Conservation (phyloP, 2,888 invertebrate genomes). For the Troides aeacus region DNA sequence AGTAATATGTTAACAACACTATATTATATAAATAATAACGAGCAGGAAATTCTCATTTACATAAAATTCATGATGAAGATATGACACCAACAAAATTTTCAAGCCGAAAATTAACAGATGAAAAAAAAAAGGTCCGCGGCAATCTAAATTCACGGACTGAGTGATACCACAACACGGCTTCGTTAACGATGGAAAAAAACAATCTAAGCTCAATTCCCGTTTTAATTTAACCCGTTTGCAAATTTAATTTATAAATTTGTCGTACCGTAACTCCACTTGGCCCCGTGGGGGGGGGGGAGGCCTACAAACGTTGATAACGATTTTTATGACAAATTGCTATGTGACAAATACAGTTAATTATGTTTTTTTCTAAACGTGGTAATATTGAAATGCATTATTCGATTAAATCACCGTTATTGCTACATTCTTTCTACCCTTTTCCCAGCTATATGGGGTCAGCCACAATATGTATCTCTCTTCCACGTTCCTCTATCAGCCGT, state of each 20-base stretch:
- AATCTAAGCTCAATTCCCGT: neutral
- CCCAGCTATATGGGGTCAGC: too few relatives aligned
- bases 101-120: neutral
- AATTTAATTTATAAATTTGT: conserved; percentile 10
- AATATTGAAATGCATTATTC: too few relatives aligned
- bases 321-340: neutral
- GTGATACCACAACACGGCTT: conserved; percentile 6
- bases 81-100: neutral
- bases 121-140: neutral
- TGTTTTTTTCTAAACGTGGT: too few relatives aligned
- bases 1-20: neutral
- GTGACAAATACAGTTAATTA: too few relatives aligned
- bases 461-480: too few relatives aligned
- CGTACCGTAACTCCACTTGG: neutral
- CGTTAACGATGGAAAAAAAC: conserved; percentile 17
- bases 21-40: neutral
- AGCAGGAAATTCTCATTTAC: neutral
- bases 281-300: neutral
- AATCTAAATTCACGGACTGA: conserved; percentile 5
- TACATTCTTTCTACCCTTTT: too few relatives aligned
- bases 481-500: too few relatives aligned
- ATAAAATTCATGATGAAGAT: neutral
- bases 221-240: conserved; percentile 1
- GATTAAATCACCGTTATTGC: too few relatives aligned
- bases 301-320: neutral